A percentile compares a stretch with the other conserved stretches of the same genome.
Conservation (phyloP, 2,888 invertebrate genomes). For the Aplocera efformata region DNA sequence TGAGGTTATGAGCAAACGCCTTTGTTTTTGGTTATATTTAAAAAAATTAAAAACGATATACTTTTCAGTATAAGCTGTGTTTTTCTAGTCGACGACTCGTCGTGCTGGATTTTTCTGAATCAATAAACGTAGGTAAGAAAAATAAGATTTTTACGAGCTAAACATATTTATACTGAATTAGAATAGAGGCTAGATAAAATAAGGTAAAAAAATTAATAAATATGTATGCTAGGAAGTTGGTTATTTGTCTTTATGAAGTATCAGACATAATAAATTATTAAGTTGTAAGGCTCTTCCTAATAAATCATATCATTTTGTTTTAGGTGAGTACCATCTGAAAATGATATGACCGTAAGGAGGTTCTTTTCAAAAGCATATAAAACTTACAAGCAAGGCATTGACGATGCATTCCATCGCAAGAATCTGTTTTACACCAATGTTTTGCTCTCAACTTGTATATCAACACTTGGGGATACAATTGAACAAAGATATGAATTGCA, state of each 20-base stretch:
- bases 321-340: conserved; percentile 36
- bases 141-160: too few species aligned
- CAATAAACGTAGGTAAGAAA: too few species aligned
- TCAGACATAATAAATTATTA: conserved; percentile 12
- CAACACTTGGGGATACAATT: conserved; percentile 88
- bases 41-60: not conserved
- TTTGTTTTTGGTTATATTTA: conserved; percentile 3
- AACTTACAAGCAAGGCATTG: conserved; percentile 41
- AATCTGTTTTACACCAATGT: conserved; percentile 90
- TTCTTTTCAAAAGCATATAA: conserved; percentile 46
- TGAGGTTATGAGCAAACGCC: conserved; percentile 25
- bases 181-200: too few species aligned
- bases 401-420: conserved; percentile 79
- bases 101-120: conserved; percentile 3
- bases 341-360: conserved; percentile 50
- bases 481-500: conserved; percentile 89
- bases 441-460: conserved; percentile 86
- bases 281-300: conserved; percentile 34
- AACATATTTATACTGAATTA: too few species aligned
- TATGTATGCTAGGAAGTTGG: too few species aligned
- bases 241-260: too few species aligned
- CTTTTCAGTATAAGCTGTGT: too few species aligned
- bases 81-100: conserved; percentile 1
- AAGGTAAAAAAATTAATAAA: too few species aligned
- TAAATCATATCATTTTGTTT: conserved; percentile 41